Percentiles rank a stretch among this genome's conserved stretches.
Conservation (phyloP, 1,140 invertebrate species). For the Hycleus cichorii region DNA sequence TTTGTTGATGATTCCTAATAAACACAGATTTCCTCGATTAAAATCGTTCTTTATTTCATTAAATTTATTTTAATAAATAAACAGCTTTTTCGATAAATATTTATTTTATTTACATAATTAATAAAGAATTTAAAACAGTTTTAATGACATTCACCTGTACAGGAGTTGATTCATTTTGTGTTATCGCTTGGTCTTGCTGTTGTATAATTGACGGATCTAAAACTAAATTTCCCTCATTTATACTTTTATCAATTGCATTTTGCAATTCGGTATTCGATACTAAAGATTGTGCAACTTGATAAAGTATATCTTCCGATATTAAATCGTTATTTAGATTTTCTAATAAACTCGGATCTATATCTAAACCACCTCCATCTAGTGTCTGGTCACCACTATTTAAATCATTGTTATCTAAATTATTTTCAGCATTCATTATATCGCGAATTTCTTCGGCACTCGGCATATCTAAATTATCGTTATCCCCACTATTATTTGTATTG, state of each 20-base stretch:
- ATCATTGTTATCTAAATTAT: constrained; percentile 1
- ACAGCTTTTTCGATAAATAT: neutral
- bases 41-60: too few relatives aligned
- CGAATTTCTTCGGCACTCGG: constrained; percentile 25
- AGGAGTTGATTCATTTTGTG: constrained; percentile 3
- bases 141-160: constrained; percentile 13
- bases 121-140: neutral
- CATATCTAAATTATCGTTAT: neutral
- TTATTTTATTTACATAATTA: neutral
- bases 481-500: too few relatives aligned
- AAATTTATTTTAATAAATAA: too few relatives aligned
- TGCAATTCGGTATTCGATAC: constrained; percentile 59
- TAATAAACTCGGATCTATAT: constrained; percentile 42
- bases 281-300: constrained; percentile 55
- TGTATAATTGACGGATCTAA: constrained; percentile 26
- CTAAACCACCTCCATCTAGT: constrained; percentile 30
- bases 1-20: neutral
- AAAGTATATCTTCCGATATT: constrained; percentile 57
- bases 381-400: constrained; percentile 19
- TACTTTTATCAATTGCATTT: constrained; percentile 59
- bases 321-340: constrained; percentile 49
- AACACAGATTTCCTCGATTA: neutral
- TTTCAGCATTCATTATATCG: constrained; percentile 26
- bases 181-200: constrained; percentile 5
- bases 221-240: constrained; percentile 41